Evolutionary conservation across 2,888 invertebrate species (phyloP).

Genomic region (Thera obeliscata): DNA sequence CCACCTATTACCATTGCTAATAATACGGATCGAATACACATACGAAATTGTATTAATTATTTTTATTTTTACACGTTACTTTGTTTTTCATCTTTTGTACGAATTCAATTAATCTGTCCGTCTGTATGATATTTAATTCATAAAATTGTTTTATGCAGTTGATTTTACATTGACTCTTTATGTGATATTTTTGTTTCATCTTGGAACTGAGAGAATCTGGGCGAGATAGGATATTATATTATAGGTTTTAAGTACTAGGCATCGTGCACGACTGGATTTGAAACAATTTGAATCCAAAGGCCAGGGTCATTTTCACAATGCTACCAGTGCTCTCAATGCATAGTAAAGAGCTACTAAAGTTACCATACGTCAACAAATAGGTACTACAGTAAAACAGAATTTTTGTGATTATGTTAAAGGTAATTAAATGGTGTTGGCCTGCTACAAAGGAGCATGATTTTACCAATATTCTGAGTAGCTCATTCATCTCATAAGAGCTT

Average conservation of each 20-base stretch:
- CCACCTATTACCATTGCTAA: slow-evolving; percentile 44
- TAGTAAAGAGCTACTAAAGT: too few species aligned
- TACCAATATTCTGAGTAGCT: slow-evolving; percentile 4
- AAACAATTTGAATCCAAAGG: too few species aligned
- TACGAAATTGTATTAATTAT: slow-evolving; percentile 23
- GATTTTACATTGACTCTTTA: not conserved
- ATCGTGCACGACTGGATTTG: too few species aligned
- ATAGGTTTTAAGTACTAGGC: too few species aligned
- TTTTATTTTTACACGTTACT: slow-evolving; percentile 12
- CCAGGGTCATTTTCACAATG: too few species aligned
- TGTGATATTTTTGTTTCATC: not conserved
- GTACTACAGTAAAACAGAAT: too few species aligned
- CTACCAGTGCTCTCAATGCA: too few species aligned
- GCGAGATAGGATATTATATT: too few species aligned
- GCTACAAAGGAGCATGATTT: not conserved
- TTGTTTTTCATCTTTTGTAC: slow-evolving; percentile 20
- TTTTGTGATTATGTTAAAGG: too few species aligned
- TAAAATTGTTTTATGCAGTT: slow-evolving; percentile 6
- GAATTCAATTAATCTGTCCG: slow-evolving; percentile 18
- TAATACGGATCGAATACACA: slow-evolving; percentile 31
- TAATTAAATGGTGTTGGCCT: too few species aligned
- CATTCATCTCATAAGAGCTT: slow-evolving; percentile 3
- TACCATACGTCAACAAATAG: too few species aligned
- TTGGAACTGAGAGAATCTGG: too few species aligned
- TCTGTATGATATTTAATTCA: slow-evolving; percentile 21